Evolutionary conservation across 2,797 vertebrate genomes (phyloP), one percentile per base, ranked within the genome.

Genomic region (Falco novaeseelandiae): DNA sequence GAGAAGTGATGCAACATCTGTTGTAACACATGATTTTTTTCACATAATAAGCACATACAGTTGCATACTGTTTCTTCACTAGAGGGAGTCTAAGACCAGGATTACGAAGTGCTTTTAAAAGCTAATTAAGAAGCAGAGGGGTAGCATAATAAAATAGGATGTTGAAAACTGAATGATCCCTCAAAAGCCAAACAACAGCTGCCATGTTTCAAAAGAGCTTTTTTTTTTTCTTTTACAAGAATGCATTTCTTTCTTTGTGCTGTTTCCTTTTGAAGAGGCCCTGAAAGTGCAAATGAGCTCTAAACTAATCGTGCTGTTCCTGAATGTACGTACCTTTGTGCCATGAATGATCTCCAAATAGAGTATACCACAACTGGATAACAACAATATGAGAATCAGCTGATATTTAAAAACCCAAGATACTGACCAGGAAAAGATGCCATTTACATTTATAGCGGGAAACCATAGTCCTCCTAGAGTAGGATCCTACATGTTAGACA

Each of bases 41-140:
- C 42, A 14, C 16, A 6, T 0, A 4, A 5, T 17, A 0, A 25
- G 52, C 55, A 6, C 12, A 0, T 8, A 2, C 16, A 21, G 38
- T 18, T 27, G 9, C 32, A 7, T 26, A 1, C 7, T 1, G 0
- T 22, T 20, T 44, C 80, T 70, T 77, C 96, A 32, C 90, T 87
- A 93, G 96, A 78, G 94, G 95, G 93, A 95, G 90, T 21, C 67
- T 27, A 18, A 78, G 34, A 80, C 90, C 52, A 95, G 78, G 32
- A 48, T 65, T 89, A 11, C 55, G 2, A n/a, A 87, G 72, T 36
- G 18, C 26, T 54, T 51, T 1, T 4, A 9, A 16, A 10, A 27
- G 18, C 11, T 10, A 1, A 16, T 7, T 2, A 16, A 44, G 54
- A 0, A 67, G 73, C 40, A 46, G 40, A 15, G 10, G 0, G 10